Evolutionary conservation across 2,888 invertebrate genomes (phyloP).

Genomic region (Ophion costatus): DNA sequence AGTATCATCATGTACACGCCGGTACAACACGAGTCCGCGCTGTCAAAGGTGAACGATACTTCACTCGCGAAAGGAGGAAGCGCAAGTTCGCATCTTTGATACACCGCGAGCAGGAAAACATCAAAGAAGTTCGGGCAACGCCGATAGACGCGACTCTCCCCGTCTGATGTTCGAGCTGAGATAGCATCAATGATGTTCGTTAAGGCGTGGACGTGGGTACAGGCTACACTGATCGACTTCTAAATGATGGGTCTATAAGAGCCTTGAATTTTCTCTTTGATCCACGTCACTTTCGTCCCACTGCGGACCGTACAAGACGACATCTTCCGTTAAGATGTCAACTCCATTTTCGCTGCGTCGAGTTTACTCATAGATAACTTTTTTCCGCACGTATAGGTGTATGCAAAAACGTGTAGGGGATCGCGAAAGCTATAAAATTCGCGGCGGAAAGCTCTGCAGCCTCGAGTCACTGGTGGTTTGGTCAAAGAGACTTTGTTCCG

Average conservation of each 20-base stretch:
- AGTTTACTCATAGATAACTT: not conserved
- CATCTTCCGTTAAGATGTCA: conserved; percentile 18
- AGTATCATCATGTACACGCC: not conserved
- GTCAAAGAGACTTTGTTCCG: conserved; percentile 28
- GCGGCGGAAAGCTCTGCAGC: not conserved
- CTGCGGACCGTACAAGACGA: not conserved
- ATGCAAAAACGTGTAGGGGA: not conserved
- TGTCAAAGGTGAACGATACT: not conserved
- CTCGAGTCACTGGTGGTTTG: conserved; percentile 3
- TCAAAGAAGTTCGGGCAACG: conserved; percentile 53
- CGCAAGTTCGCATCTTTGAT: conserved; percentile 15
- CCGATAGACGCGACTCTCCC: conserved; percentile 24
- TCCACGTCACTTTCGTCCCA: not conserved
- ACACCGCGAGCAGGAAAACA: conserved; percentile 32
- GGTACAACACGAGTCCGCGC: not conserved
- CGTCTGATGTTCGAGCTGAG: not conserved
- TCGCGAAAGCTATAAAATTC: not conserved
- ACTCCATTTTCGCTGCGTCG: conserved; percentile 18
- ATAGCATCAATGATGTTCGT: conserved; percentile 55
- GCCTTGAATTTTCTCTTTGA: conserved; percentile 13
- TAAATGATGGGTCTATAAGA: conserved; percentile 7
- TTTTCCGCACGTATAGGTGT: not conserved
- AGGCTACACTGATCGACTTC: conserved; percentile 9
- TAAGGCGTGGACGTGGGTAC: conserved; percentile 33
- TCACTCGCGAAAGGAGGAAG: not conserved